Conservation (phyloP, 2,888 invertebrate genomes). For the Eurois occulta region DNA sequence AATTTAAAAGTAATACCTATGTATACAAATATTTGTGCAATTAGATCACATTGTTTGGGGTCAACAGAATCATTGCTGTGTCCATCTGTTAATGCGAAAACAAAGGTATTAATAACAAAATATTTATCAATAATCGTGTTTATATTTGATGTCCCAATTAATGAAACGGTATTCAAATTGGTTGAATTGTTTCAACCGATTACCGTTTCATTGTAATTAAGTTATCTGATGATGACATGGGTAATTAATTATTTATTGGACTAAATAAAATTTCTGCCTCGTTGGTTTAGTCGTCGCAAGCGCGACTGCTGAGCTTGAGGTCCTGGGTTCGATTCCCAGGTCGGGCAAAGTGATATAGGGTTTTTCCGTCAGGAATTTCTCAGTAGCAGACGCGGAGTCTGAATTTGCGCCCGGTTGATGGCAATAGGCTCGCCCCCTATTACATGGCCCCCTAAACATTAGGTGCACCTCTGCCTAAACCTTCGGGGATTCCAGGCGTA, state of each 20-base stretch:
- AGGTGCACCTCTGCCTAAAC: no score
- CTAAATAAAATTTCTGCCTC: neutral
- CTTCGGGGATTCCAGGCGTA: no score
- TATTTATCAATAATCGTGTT: neutral
- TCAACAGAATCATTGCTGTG: neutral
- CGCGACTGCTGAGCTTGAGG: no score
- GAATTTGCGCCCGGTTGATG: no score
- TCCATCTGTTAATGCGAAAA: neutral
- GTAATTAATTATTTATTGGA: neutral
- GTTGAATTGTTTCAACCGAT: slow-evolving; percentile 10
- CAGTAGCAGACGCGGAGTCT: no score
- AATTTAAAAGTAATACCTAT: slow-evolving; percentile 7
- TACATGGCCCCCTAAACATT: no score
- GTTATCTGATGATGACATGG: neutral
- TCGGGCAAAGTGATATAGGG: no score
- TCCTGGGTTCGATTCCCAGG: no score
- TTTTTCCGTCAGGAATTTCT: no score
- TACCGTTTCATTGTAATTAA: neutral
- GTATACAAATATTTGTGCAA: neutral
- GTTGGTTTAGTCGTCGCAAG: no score
- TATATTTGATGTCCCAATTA: slow-evolving; percentile 16
- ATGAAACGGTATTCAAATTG: no score
- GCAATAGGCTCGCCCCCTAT: no score
- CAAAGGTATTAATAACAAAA: neutral
- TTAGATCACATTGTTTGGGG: neutral